A percentile compares a stretch with the other conserved stretches of the same genome.
Evolutionary conservation across 2,888 invertebrate species (phyloP).

Genomic region (Sphaerophoria rueppellii): DNA sequence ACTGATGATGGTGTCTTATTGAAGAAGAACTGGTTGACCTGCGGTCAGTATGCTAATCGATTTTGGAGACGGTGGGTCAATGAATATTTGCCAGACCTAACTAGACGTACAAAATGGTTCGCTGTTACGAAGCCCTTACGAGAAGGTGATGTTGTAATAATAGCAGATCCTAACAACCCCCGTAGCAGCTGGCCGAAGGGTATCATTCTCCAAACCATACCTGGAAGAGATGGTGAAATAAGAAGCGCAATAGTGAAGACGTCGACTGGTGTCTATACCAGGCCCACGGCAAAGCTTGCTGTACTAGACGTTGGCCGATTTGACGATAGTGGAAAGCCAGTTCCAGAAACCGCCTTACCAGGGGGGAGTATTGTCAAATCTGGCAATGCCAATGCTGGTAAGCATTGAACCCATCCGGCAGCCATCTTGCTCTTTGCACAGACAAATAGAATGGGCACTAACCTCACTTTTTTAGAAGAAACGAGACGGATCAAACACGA

Average conservation of each 20-base stretch:
- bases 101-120: constrained; percentile 23
- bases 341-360: not conserved
- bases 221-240: constrained; percentile 17
- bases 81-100: constrained; percentile 17
- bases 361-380: too few species aligned
- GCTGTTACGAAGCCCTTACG: constrained; percentile 13
- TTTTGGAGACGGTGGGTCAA: constrained; percentile 74
- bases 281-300: not conserved
- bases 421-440: too few species aligned
- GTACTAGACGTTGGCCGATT: constrained; percentile 12
- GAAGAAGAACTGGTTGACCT: constrained; percentile 30
- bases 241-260: constrained; percentile 27
- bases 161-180: constrained; percentile 56
- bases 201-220: constrained; percentile 1
- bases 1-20: constrained; percentile 17
- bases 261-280: not conserved
- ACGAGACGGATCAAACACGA: too few species aligned
- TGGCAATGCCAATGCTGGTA: not conserved
- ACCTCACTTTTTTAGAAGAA: too few species aligned
- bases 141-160: constrained; percentile 58
- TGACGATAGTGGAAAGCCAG: constrained; percentile 17
- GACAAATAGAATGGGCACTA: too few species aligned
- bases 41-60: constrained; percentile 33
- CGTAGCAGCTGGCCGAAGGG: constrained; percentile 51
- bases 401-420: too few species aligned